Base-by-base conservation (phyloP, 2,888 invertebrate genomes). In the Spodoptera exigua region DNA sequence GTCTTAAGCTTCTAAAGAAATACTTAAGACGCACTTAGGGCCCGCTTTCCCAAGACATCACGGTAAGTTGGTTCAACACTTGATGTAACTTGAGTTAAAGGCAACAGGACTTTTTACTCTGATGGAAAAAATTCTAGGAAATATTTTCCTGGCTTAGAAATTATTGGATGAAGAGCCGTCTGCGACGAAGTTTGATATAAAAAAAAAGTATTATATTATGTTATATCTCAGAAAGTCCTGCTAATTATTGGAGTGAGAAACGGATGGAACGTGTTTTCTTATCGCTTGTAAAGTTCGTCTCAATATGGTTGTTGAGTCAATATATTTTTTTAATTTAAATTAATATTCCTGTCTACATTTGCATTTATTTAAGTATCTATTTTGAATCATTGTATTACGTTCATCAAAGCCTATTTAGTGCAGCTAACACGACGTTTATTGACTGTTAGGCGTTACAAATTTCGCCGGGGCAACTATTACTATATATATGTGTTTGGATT, bases 21-120 rank as follows among this genome's bases (percentile, higher is more conserved):
- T 77, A 75, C 81, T 83, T 83, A 82, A 77, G 79, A 80, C 80
- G 77, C 77, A 73, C 79, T 83, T 79, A 77, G 77, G 78, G 51
- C 62, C 54, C 45, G 58, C 65, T 69, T 69, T 63, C 34, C 45
- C 53, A 58, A 63, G 70, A 78, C 64, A 64, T 74, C 76, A 67
- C 55, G 63, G 54, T 61, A 61, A 72, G 62, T 69, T 66, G 64
- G 54, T 45, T 52, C 47, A 72, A 62, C 68, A 68, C 70, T 78
- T 78, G 67, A 72, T 58, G 53, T 40, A 57, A 68, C 75, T 74
- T 65, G 51, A 67, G 66, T 71, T 76, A 80, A 78, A 76, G 80
- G 58, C 62, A 70, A 48, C 70, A 69, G 34, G 64, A 69, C 46
- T 69, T 74, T 67, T 74, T 61, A 61, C 70, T 76, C 54, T 51